Evolutionary conservation across 2,113 vertebrate species (phyloP).

Genomic region (Trinectes maculatus): DNA sequence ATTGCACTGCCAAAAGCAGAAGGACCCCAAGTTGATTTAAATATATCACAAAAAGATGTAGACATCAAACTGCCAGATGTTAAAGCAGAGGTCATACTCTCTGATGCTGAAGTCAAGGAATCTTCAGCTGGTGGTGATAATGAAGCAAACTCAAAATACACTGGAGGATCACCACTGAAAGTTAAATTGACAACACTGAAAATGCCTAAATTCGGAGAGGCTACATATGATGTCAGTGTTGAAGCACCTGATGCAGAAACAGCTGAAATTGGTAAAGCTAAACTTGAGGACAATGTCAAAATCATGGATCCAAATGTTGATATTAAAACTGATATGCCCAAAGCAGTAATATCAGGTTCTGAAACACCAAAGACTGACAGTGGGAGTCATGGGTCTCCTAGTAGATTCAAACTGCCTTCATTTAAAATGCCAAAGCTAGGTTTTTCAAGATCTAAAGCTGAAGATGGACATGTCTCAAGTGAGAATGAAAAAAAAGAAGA

Average conservation of each 20-base stretch:
- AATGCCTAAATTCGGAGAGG: slow-evolving; percentile 54
- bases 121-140: slow-evolving; percentile 5
- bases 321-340: slow-evolving; percentile 38
- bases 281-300: slow-evolving; percentile 32
- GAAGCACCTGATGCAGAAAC: slow-evolving; percentile 24
- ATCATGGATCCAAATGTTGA: slow-evolving; percentile 47
- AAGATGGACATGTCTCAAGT: slow-evolving; percentile 46
- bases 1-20: slow-evolving; percentile 41
- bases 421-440: slow-evolving; percentile 75
- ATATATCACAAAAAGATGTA: slow-evolving; percentile 17
- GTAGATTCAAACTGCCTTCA: slow-evolving; percentile 75
- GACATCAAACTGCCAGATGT: slow-evolving; percentile 19
- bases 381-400: slow-evolving; percentile 57
- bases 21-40: slow-evolving; percentile 31
- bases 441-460: slow-evolving; percentile 64
- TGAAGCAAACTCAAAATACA: slow-evolving; percentile 42
- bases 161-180: slow-evolving; percentile 56
- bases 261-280: slow-evolving; percentile 12
- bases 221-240: slow-evolving; percentile 11
- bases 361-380: slow-evolving; percentile 40
- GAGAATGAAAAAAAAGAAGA: slow-evolving; percentile 40
- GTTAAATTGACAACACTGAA: slow-evolving; percentile 63
- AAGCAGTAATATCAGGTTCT: slow-evolving; percentile 21
- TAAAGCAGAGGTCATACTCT: slow-evolving; percentile 21
- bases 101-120: slow-evolving; percentile 26